Conservation (phyloP, 2,797 vertebrate species). For the Euphonia xanthogaster region DNA sequence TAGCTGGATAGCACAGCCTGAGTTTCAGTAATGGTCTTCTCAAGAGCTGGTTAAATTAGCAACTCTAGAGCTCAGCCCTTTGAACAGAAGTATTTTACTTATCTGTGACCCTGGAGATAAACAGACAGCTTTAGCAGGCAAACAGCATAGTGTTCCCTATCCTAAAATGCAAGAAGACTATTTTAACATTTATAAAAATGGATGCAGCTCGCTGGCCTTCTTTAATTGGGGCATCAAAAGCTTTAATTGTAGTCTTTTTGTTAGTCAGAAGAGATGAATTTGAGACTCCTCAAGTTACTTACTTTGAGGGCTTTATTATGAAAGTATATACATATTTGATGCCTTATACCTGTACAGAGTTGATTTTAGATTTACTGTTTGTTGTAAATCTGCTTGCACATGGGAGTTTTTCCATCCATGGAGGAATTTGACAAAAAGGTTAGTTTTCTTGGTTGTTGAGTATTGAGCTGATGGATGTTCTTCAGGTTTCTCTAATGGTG, state of each 20-base stretch:
- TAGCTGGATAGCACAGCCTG: background rate
- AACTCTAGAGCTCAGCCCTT: background rate
- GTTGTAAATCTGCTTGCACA: background rate
- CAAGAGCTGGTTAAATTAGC: background rate
- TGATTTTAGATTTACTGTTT: background rate
- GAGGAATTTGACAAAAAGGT: background rate
- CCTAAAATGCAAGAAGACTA: background rate
- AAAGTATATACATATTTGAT: background rate
- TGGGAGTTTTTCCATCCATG: background rate
- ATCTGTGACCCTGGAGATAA: background rate
- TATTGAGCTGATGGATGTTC: background rate
- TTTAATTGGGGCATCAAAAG: background rate
- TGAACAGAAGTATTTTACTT: background rate
- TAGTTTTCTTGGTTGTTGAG: background rate
- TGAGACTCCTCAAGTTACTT: background rate
- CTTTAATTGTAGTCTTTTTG: background rate
- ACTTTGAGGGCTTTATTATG: background rate
- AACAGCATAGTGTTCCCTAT: background rate
- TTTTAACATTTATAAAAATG: background rate
- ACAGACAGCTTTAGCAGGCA: background rate
- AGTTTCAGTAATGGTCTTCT: background rate
- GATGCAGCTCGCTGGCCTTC: fast-evolving
- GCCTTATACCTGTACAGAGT: background rate
- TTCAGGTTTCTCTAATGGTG: background rate
- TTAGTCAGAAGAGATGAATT: background rate